Conservation (phyloP, 1,140 invertebrate genomes). For the Sycophaga agraensis region DNA sequence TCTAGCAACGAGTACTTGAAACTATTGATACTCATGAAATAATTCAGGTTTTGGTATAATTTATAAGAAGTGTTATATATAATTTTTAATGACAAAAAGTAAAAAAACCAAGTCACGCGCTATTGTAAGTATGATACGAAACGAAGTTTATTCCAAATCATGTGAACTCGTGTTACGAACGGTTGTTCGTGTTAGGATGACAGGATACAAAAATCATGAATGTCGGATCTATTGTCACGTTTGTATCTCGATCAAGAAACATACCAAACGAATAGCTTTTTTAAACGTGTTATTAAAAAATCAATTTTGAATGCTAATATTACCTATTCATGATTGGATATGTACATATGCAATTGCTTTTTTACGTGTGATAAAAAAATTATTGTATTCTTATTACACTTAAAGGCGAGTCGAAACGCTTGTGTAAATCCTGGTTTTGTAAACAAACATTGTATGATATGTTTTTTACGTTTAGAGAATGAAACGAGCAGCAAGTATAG, state of each 20-base stretch:
- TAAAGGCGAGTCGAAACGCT: constrained; percentile 45
- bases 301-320: constrained; percentile 40
- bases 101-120: constrained; percentile 28
- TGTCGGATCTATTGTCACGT: constrained; percentile 25
- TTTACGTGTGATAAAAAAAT: constrained; percentile 55
- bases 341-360: constrained; percentile 56
- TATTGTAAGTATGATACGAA: constrained; percentile 3
- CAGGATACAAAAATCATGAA: constrained; percentile 16
- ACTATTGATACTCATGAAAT: constrained; percentile 35
- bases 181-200: constrained; percentile 34
- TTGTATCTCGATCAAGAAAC: constrained; percentile 26
- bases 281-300: constrained; percentile 25
- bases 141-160: constrained; percentile 30
- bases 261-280: constrained; percentile 47
- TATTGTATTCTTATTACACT: constrained; percentile 54
- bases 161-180: constrained; percentile 33
- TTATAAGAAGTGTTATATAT: constrained; percentile 47
- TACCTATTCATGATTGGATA: constrained; percentile 48
- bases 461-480: constrained; percentile 32
- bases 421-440: constrained; percentile 56
- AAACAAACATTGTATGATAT: constrained; percentile 47
- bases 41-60: constrained; percentile 45
- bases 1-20: constrained; percentile 24
- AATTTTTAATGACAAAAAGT: constrained; percentile 37
- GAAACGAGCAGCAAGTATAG: constrained; percentile 26